Evolutionary conservation across 2,113 vertebrate species (phyloP).

Genomic region (Peromyscus maniculatus): DNA sequence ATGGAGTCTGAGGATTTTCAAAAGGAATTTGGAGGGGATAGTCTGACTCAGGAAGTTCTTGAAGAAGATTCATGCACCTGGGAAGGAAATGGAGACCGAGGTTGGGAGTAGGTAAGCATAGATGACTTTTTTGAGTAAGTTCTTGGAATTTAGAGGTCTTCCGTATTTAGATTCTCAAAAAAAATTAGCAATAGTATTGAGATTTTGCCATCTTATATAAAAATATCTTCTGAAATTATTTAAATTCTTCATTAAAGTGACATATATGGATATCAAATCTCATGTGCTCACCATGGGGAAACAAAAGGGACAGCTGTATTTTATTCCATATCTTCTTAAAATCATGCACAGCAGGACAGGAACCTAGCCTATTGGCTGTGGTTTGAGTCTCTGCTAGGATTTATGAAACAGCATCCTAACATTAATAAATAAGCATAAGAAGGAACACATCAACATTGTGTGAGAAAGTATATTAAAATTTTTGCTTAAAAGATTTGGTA

Average conservation of each 20-base stretch:
- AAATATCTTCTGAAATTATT: background rate
- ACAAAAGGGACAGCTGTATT: background rate
- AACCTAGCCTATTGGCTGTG: too few species aligned
- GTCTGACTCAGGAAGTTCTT: background rate
- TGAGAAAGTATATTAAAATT: background rate
- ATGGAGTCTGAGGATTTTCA: background rate
- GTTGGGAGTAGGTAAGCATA: background rate
- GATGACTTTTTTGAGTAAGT: background rate
- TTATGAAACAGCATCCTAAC: rapidly evolving
- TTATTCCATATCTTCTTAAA: background rate
- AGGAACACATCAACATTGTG: background rate
- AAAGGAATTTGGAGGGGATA: background rate
- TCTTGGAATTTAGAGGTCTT: background rate
- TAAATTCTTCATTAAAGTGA: background rate
- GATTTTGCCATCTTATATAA: background rate
- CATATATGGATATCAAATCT: background rate
- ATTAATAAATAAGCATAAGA: background rate
- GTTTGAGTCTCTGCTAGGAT: background rate
- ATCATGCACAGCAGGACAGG: background rate
- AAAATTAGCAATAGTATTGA: background rate
- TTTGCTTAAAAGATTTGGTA: background rate
- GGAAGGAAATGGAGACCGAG: background rate
- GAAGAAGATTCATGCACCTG: background rate
- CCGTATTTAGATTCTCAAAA: background rate
- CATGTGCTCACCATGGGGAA: background rate